These are phyloP conservation scores for Drosophila setosimentum DNA, from an alignment of 2,888 invertebrate genomes.

Conservation along the genomic window DNA sequence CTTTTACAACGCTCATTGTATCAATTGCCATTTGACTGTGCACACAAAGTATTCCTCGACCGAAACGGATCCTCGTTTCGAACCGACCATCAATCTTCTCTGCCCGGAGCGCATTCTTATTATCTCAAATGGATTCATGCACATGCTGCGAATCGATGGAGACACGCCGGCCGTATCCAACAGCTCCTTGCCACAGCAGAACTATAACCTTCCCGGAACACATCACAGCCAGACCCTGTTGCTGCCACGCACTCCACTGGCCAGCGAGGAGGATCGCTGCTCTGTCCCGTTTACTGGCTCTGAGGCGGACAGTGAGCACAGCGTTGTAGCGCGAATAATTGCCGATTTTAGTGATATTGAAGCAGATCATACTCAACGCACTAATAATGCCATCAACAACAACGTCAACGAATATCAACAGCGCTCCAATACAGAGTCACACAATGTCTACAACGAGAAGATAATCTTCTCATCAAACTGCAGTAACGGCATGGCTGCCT, in stretches of 20 bases:
- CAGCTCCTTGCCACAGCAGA: constrained; percentile 46
- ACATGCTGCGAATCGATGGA: constrained; percentile 90
- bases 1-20: constrained; percentile 90
- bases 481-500: constrained; percentile 42
- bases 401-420: constrained; percentile 69
- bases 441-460: constrained; percentile 85
- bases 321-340: constrained; percentile 87
- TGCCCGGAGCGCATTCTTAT: constrained; percentile 91
- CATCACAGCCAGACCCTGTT: constrained; percentile 58
- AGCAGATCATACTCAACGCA: constrained; percentile 85
- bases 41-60: constrained; percentile 96
- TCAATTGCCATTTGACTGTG: constrained; percentile 95
- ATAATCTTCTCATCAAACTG: constrained; percentile 86
- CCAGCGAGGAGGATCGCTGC: constrained; percentile 62
- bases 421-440: constrained; percentile 26
- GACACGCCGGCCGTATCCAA: constrained; percentile 80
- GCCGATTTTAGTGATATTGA: constrained; percentile 88
- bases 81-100: constrained; percentile 89
- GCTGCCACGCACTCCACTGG: constrained; percentile 46
- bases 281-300: constrained; percentile 59
- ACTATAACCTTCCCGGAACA: constrained; percentile 53
- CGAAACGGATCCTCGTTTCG: constrained; percentile 92
- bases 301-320: constrained; percentile 85
- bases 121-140: constrained; percentile 94
- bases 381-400: constrained; percentile 62